Evolutionary conservation across 1,140 invertebrate genomes (phyloP), one percentile per base, ranked within the genome.

Genomic region (Pachyrhynchus sulphureomaculatus): DNA sequence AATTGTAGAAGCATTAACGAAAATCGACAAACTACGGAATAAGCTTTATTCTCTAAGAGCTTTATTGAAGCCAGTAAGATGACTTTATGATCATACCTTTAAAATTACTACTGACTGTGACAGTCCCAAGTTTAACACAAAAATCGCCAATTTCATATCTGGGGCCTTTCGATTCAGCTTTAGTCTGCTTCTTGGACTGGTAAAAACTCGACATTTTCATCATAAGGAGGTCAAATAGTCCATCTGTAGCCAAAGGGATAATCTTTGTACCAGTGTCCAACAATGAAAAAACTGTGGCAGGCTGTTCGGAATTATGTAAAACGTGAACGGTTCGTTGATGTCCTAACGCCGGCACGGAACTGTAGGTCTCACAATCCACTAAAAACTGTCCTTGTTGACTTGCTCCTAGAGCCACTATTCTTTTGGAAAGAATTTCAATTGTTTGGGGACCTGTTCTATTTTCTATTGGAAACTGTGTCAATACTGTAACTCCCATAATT

Each of bases 341-440:
- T 75, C 87, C 86, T 67, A 88, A 79, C 67, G 85, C 84, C 9
- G 87, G 86, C 57, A 88, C 84, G 18, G 91, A 93, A 45, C 88
- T 87, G 69, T 92, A 97, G 10, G 93, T 95, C 76, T 98, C 95
- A 74, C 95, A 98, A 70, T 98, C 95, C 0, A 98, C 93, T 39
- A 91, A 77, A 78, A 96, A 97, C 68, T 92, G 91, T 1, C 94
- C 95, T 67, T 86, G 84, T 76, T 91, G 92, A 0, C 86, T 80
- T 0, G 92, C 95, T 29, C 94, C 94, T 15, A 97, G 79, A 0
- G 90, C 87, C 24, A 89, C 80, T 24, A 97, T 84, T 33, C 92
- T 80, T 77, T 95, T 95, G 0, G 90, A 89, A 6, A 97, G 78
- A 44, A 88, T 82, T 59, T 98, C 95, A 45, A 94, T 90, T 0